These are phyloP conservation scores for Magallana gigas DNA, from an alignment of 1,140 invertebrate genomes.

Conservation along the genomic window DNA sequence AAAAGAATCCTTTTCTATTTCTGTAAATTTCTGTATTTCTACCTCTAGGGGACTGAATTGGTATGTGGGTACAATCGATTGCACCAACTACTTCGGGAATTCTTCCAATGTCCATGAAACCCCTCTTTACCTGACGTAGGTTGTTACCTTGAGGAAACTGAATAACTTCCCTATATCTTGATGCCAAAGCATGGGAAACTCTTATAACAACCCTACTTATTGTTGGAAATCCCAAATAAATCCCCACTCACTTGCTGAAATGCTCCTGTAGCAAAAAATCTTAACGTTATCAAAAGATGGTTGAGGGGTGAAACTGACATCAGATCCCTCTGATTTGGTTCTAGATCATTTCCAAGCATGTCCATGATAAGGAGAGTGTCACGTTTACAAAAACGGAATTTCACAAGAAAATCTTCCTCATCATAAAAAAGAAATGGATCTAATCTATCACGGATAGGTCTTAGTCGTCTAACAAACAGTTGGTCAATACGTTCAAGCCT, in stretches of 20 bases:
- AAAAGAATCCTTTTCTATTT: conserved; percentile 50
- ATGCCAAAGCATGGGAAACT: no score
- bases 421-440: background rate
- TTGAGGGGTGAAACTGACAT: background rate
- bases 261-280: conserved; percentile 26
- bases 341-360: background rate
- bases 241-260: conserved; percentile 32
- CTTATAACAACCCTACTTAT: no score
- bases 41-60: background rate
- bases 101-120: background rate
- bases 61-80: background rate
- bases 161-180: no score
- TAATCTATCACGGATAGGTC: background rate
- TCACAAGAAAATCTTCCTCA: background rate
- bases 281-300: conserved; percentile 16
- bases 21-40: conserved; percentile 10
- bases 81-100: conserved; percentile 7
- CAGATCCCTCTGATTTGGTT: background rate
- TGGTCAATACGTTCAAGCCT: background rate
- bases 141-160: no score
- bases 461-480: background rate
- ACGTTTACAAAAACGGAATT: background rate
- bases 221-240: background rate
- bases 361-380: background rate
- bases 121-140: background rate